These are phyloP conservation scores for Zingel zingel DNA, from an alignment of 2,113 vertebrate genomes.

Conservation along the genomic window DNA sequence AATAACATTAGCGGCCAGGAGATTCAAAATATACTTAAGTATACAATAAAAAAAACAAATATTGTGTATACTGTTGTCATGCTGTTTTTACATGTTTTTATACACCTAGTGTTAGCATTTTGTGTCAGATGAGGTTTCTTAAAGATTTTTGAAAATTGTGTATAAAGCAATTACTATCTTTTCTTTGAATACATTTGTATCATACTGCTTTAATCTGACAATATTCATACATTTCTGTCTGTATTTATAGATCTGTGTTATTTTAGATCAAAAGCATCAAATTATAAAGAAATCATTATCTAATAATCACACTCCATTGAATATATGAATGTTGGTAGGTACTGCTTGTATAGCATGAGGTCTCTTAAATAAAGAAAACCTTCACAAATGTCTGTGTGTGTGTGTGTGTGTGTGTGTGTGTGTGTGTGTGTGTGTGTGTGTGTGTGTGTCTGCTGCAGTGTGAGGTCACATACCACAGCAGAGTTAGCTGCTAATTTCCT, in stretches of 20 bases:
- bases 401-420: slow-evolving; percentile 7
- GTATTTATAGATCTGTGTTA: slow-evolving; percentile 54
- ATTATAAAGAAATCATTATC: slow-evolving; percentile 65
- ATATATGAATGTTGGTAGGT: slow-evolving; percentile 35
- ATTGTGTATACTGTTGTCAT: slow-evolving; percentile 44
- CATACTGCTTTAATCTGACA: slow-evolving; percentile 43
- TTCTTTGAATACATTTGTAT: slow-evolving; percentile 44
- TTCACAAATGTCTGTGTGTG: slow-evolving; percentile 24
- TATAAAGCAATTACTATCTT: slow-evolving; percentile 45
- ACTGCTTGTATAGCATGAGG: slow-evolving; percentile 57
- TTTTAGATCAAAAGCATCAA: slow-evolving; percentile 51
- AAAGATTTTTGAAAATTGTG: slow-evolving; percentile 49
- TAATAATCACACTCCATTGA: slow-evolving; percentile 72
- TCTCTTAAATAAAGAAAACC: slow-evolving; percentile 75
- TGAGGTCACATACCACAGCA: slow-evolving; percentile 74
- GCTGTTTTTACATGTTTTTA: slow-evolving; percentile 68
- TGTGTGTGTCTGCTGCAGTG: slow-evolving; percentile 25
- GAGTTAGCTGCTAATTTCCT: slow-evolving; percentile 60
- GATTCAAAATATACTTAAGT: slow-evolving; percentile 5
- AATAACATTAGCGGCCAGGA: slow-evolving; percentile 51
- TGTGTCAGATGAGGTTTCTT: slow-evolving; percentile 47
- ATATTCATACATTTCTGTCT: neutral
- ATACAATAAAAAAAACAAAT: slow-evolving; percentile 46
- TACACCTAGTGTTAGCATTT: slow-evolving; percentile 62
- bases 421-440: neutral